Base-by-base conservation (phyloP, 1,140 invertebrate species). In the Antheraea pernyi region DNA sequence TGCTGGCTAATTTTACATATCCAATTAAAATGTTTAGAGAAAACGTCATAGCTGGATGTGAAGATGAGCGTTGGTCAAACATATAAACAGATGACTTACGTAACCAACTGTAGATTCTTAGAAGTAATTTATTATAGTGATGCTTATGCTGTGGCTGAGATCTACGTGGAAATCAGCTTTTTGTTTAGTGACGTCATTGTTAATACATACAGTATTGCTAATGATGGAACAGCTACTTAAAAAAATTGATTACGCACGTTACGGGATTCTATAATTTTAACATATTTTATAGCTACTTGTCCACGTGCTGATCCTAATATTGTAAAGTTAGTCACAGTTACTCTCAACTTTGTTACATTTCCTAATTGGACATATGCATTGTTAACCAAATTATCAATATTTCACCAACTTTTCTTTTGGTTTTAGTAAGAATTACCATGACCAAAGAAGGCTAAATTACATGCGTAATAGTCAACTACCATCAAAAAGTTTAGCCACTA, bases 101-200 rank as follows among this genome's bases (percentile, higher is more conserved):
- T 86, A 89, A 89, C 80, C 80, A 75, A 73, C 72, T 70, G 76
- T 81, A 64, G 59, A 71, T 89, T 89, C 84, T 80, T 19, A 72
- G 86, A 91, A 91, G 71, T 78, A 65, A 84, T 83, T 81, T 77
- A 79, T 79, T 79, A 87, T 88, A 67, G 70, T 67, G 81, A 70
- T 83, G 73, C 71, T 81, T 76, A 82, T 73, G 46, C 65, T 79
- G 79, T 79, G 79, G 77, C 79, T 71, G 75, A 72, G 65, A 72
- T 73, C 72, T 85, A 83, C 82, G 76, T 79, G 72, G 80, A 85
- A 82, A 83, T 73, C 79, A 72, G 70, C 86, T 87, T 85, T 87
- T 85, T 84, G 73, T 70, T 30, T 60, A 77, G 59, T 89, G 83
- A 89, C 83, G 88, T 88, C 83, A 88, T 75, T 75, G 62, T 74